Percentiles rank a stretch among this genome's conserved stretches.
These are phyloP conservation scores for Leptopilina clavipes DNA, from an alignment of 1,140 invertebrate genomes.

Conservation along the genomic window DNA sequence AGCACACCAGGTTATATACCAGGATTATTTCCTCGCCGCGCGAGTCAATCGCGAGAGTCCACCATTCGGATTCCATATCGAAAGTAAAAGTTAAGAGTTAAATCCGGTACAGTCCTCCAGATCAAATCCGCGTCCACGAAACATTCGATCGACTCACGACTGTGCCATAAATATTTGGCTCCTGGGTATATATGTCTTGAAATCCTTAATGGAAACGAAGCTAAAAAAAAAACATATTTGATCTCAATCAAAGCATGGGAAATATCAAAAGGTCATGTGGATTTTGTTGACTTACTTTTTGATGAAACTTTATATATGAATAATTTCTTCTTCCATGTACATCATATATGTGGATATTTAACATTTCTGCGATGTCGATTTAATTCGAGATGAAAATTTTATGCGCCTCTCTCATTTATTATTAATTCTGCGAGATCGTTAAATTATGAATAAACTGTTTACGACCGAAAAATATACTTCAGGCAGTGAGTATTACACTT, in stretches of 20 bases:
- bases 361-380: no score
- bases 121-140: conserved; percentile 59
- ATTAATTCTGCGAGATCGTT: no score
- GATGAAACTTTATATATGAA: not conserved
- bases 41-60: not conserved
- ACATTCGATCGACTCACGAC: conserved; percentile 51
- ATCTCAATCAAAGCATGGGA: conserved; percentile 21
- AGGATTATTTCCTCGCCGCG: not conserved
- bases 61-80: conserved; percentile 56
- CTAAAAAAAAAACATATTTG: conserved; percentile 30
- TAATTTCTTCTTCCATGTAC: not conserved
- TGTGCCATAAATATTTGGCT: conserved; percentile 46
- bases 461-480: no score
- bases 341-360: not conserved
- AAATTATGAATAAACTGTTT: no score
- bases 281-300: not conserved
- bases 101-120: conserved; percentile 44
- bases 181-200: conserved; percentile 35
- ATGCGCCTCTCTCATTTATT: not conserved
- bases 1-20: not conserved
- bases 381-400: not conserved
- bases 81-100: conserved; percentile 70
- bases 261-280: conserved; percentile 5
- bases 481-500: no score
- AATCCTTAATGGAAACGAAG: conserved; percentile 35